Percentiles rank a stretch among this genome's conserved stretches.
Evolutionary conservation across 2,797 vertebrate genomes (phyloP).

Genomic region (Morus bassanus): DNA sequence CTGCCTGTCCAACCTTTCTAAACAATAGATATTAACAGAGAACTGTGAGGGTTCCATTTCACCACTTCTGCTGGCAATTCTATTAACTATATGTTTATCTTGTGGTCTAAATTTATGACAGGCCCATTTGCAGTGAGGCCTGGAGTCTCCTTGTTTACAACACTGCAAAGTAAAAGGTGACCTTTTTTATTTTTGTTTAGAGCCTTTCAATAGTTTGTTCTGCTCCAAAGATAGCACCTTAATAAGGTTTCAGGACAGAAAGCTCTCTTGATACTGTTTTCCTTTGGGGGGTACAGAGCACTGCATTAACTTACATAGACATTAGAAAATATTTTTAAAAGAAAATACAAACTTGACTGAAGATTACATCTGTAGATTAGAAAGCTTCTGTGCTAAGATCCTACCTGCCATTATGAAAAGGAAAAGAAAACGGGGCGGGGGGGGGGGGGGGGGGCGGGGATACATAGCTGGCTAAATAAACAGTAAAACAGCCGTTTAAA

Average conservation of each 20-base stretch:
- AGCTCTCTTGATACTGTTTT: constrained; percentile 13
- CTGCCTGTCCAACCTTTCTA: constrained; percentile 17
- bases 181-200: constrained; percentile 66
- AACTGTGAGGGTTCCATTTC: constrained; percentile 15
- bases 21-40: constrained; percentile 36
- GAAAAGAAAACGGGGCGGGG: background rate
- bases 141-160: constrained; percentile 66
- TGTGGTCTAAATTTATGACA: constrained; percentile 67
- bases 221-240: constrained; percentile 57
- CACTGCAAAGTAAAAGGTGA: constrained; percentile 68
- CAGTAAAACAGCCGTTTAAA: constrained; percentile 66
- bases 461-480: constrained; percentile 54
- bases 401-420: constrained; percentile 50
- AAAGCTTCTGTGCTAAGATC: constrained; percentile 46
- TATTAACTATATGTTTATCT: constrained; percentile 59
- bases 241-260: constrained; percentile 46
- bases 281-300: background rate
- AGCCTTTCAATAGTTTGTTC: constrained; percentile 74
- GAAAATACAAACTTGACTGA: constrained; percentile 48
- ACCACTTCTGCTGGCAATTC: constrained; percentile 50
- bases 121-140: constrained; percentile 65
- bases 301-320: constrained; percentile 25
- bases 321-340: constrained; percentile 21
- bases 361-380: constrained; percentile 42
- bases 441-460: no score